phyloP scores from a whole-genome alignment of 1,140 invertebrate genomes.

The Papilio helenus region DNA sequence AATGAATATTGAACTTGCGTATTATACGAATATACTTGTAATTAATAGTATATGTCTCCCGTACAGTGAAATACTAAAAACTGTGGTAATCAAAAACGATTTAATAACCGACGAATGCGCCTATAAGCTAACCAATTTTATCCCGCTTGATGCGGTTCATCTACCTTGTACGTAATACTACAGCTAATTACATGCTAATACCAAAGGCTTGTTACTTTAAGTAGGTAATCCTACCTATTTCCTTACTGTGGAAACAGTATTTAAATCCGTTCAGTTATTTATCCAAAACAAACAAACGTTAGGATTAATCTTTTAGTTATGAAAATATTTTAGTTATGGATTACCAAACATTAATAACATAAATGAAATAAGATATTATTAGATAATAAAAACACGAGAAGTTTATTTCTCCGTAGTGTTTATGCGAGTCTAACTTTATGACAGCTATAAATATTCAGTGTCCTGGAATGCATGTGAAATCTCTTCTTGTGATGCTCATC shows the following conservation, averaged over 20 bases:
- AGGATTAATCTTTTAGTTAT: not conserved
- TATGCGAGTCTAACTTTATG: slow-evolving; percentile 9
- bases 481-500: slow-evolving; percentile 1
- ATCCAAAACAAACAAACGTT: not conserved
- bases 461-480: slow-evolving; percentile 1
- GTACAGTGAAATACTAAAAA: too few relatives aligned
- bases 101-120: too few relatives aligned
- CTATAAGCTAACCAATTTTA: not conserved
- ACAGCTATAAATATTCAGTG: slow-evolving; percentile 16
- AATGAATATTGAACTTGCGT: too few relatives aligned
- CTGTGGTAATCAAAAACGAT: too few relatives aligned
- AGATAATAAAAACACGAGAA: slow-evolving; percentile 8
- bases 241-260: not conserved
- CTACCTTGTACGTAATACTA: not conserved
- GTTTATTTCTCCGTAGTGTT: slow-evolving; percentile 19
- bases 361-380: slow-evolving; percentile 13
- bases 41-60: not conserved
- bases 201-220: not conserved
- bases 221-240: not conserved
- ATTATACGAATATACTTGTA: too few relatives aligned
- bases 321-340: not conserved
- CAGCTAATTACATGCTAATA: not conserved
- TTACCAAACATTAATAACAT: slow-evolving; percentile 10
- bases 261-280: not conserved
- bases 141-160: not conserved